Conservation (phyloP, 1,140 invertebrate genomes). For the Sycophaga agraensis region DNA sequence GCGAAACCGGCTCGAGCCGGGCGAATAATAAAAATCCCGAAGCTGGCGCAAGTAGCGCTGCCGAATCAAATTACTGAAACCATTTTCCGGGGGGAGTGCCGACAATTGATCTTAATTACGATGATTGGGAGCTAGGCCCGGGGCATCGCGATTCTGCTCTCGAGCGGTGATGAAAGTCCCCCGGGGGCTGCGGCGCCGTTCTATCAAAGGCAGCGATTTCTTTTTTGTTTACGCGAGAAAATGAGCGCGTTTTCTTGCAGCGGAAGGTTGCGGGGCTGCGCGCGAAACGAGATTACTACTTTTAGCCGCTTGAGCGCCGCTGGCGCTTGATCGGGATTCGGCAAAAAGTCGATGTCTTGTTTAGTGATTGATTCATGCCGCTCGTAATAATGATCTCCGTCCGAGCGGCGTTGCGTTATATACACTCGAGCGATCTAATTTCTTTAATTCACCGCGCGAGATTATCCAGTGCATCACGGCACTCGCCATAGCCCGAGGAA, state of each 20-base stretch:
- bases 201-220: background rate
- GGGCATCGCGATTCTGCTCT: background rate
- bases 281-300: background rate
- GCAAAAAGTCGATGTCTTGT: no score
- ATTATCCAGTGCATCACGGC: no score
- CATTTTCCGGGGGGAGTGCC: background rate
- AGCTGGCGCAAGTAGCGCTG: background rate
- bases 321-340: background rate
- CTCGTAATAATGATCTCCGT: no score
- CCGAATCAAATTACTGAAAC: constrained; percentile 18
- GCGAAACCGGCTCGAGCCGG: background rate
- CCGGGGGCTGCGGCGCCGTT: background rate
- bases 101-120: constrained; percentile 26
- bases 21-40: constrained; percentile 13
- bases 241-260: background rate
- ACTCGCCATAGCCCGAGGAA: no score
- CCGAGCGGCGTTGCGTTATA: no score
- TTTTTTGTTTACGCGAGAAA: no score
- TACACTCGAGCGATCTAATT: no score
- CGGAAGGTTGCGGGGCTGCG: no score
- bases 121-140: constrained; percentile 10
- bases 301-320: background rate
- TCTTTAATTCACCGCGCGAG: no score
- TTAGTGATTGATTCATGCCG: no score
- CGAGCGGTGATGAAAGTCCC: background rate